Base-by-base conservation (phyloP, 2,888 invertebrate genomes). In the Cephonodes hylas region DNA sequence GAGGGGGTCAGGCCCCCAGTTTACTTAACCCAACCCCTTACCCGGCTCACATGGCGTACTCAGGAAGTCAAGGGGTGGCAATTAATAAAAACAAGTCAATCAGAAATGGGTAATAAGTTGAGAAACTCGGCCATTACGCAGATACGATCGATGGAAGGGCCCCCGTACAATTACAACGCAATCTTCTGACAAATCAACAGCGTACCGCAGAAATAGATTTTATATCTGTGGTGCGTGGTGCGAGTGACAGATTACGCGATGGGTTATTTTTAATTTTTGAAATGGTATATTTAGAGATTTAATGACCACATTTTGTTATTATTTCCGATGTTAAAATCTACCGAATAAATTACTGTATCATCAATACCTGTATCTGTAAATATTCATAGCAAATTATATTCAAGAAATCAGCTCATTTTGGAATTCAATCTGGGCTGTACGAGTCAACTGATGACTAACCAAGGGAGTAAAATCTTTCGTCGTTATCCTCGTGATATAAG, bases 201-300 rank as follows among this genome's bases (percentile, higher is more conserved):
- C 77, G 80, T 80, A 77, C 76, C 77, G 77, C 80, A 75, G 80
- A 84, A 86, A 86, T 86, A 86, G 86, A 85, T 86, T 85, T 84
- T 84, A 82, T 84, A 83, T 83, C 82, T 82, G 69, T 70, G 70
- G 66, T 65, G 68, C 66, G 46, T 76, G 79, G 77, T 67, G 1
- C 64, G 77, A 76, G 70, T 27, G 18, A 58, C n/a, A 34, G 57
- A 48, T 42, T 27, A 10, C 3, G 3, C 31, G 63, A 58, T 59
- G n/a, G n/a, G 34, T 46, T 58, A 23, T 20, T n/a, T n/a, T n/a
- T n/a, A n/a, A n/a, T n/a, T n/a, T n/a, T n/a, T n/a, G n/a, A n/a
- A n/a, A n/a, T n/a, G n/a, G n/a, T n/a, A n/a, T n/a, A n/a, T n/a
- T n/a, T n/a, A n/a, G n/a, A n/a, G n/a, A n/a, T n/a, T n/a, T n/a